Base-by-base conservation (phyloP, 2,113 vertebrate species). In the Riparia riparia region DNA sequence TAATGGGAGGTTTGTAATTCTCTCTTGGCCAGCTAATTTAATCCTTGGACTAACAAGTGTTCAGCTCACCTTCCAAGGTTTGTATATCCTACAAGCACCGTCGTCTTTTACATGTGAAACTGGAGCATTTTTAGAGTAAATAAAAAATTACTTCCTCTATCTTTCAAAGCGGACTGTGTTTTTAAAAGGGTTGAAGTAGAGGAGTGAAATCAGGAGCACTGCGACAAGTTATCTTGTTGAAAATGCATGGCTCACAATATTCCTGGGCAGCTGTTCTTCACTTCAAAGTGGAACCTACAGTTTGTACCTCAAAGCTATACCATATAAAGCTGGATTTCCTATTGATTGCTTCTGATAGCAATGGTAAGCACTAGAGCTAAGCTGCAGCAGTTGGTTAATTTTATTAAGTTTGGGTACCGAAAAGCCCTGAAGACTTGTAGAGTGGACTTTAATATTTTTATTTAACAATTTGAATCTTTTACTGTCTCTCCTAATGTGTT, bases 391-490 rank as follows among this genome's bases (percentile, higher is more conserved):
- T 51, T 96, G 86, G 69, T 65, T 96, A 90, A 91, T 93, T 96
- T 96, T 95, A 91, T 95, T 87, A 94, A 94, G 90, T 84, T n/a
- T 80, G 88, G 82, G 42, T 80, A 94, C 74, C 65, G 57, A 89
- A 94, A 95, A 96, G 89, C 82, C 90, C 96, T 3, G 63, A 92
- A 96, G 88, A 84, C 72, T 84, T 90, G 73, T 31, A 17, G 83
- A 94, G 68, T 79, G 72, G 89, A 95, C 93, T 94, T 95, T 42
- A 94, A 96, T 96, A 93, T 96, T 95, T 96, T 64, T 89, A 44
- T 92, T 94, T 56, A 94, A 94, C 93, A 97, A 94, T 93, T 94
- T 95, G 80, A 93, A 94, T 94, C 69, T 47, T 51, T 95, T 95
- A 82, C 83, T 77, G 88, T 96, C 92, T 96, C 90, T 88, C 68